phyloP scores from a whole-genome alignment of 2,888 invertebrate species.

The Sesia apiformis region DNA sequence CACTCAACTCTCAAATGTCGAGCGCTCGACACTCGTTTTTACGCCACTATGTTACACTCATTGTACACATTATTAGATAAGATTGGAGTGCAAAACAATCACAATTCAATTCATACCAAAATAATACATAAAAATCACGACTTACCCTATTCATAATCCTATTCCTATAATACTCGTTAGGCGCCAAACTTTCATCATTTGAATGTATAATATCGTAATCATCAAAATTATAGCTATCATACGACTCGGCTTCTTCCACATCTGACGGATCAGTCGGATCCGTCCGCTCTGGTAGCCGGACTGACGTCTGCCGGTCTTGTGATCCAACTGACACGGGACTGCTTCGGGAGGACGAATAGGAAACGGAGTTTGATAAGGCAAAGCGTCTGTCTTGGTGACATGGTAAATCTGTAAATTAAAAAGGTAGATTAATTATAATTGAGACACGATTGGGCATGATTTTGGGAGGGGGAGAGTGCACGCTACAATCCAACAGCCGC shows the following conservation, averaged over 20 bases:
- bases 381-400: constrained; percentile 56
- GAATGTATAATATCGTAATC: constrained; percentile 59
- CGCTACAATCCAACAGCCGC: no score
- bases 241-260: constrained; percentile 49
- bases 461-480: no score
- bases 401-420: constrained; percentile 41
- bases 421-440: no score
- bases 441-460: no score
- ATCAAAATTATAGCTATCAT: constrained; percentile 49
- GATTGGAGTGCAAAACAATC: no score
- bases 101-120: no score
- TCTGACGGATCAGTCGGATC: constrained; percentile 24
- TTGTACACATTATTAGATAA: no score
- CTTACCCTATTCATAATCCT: background rate
- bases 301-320: background rate
- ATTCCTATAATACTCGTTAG: background rate
- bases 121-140: background rate
- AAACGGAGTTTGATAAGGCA: constrained; percentile 40
- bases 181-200: constrained; percentile 31
- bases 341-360: constrained; percentile 28
- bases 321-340: constrained; percentile 1
- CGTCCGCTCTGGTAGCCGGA: background rate
- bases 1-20: no score
- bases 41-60: no score
- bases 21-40: no score